phyloP scores from a whole-genome alignment of 2,888 invertebrate species.

The Acleris literana region DNA sequence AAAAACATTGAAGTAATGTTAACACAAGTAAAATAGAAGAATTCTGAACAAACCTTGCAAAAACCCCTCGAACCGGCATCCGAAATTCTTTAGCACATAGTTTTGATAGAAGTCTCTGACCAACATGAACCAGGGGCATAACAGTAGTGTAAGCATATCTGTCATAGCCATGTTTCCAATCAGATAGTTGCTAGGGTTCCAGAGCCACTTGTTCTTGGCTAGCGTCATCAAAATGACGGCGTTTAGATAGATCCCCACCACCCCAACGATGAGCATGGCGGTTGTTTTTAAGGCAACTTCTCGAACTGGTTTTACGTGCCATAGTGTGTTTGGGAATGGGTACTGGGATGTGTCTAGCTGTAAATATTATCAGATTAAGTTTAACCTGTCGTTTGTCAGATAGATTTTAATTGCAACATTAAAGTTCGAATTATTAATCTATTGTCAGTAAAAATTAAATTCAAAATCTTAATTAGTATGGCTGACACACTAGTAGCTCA shows the following conservation, averaged over 20 bases:
- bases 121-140: constrained; percentile 91
- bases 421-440: too few relatives aligned
- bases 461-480: too few relatives aligned
- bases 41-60: constrained; percentile 82
- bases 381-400: too few relatives aligned
- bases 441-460: too few relatives aligned
- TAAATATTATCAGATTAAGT: constrained; percentile 39
- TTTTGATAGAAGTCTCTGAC: constrained; percentile 90
- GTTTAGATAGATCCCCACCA: constrained; percentile 87
- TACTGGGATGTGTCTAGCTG: constrained; percentile 70
- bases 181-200: constrained; percentile 88
- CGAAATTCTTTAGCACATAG: constrained; percentile 87
- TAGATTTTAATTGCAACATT: too few relatives aligned
- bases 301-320: constrained; percentile 83
- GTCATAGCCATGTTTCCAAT: constrained; percentile 90
- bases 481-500: too few relatives aligned
- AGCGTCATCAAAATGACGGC: constrained; percentile 86
- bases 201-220: constrained; percentile 84
- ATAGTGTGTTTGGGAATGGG: constrained; percentile 86
- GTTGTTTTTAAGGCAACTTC: constrained; percentile 85
- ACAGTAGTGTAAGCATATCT: constrained; percentile 85
- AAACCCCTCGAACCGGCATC: constrained; percentile 91
- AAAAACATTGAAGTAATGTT: too few relatives aligned
- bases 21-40: too few relatives aligned
- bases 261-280: constrained; percentile 84